Conservation (phyloP, 2,888 invertebrate species). For the Protophormia terraenovae region DNA sequence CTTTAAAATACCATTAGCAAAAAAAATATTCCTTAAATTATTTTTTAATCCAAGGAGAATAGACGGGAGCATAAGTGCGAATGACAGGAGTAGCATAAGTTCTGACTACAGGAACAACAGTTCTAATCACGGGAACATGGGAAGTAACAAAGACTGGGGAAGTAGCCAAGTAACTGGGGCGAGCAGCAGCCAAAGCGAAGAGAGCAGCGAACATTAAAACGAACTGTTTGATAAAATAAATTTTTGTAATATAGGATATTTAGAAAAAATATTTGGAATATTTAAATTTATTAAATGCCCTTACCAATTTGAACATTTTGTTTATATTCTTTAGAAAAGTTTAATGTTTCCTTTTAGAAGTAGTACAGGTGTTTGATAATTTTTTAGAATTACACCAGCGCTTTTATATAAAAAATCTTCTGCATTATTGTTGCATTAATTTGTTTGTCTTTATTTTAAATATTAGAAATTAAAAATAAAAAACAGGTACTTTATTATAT, state of each 20-base stretch:
- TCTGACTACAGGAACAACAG: background rate
- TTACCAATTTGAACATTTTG: conserved; percentile 73
- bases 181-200: conserved; percentile 78
- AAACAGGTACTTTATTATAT: too few relatives aligned
- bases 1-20: too few relatives aligned
- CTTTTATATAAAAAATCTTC: too few relatives aligned
- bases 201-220: conserved; percentile 73
- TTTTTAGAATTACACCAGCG: too few relatives aligned
- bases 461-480: too few relatives aligned
- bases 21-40: too few relatives aligned
- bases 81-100: conserved; percentile 68
- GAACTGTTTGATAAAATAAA: too few relatives aligned
- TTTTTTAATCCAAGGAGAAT: too few relatives aligned
- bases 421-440: too few relatives aligned
- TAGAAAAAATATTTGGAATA: background rate
- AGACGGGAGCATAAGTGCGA: conserved; percentile 47
- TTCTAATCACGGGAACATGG: background rate
- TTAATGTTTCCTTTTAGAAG: background rate
- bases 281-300: conserved; percentile 11
- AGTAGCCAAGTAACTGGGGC: conserved; percentile 75
- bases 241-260: too few relatives aligned
- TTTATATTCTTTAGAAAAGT: background rate
- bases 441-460: too few relatives aligned
- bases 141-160: background rate
- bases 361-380: conserved; percentile 57